A percentile compares a stretch with the other conserved stretches of the same genome.
phyloP scores from a whole-genome alignment of 2,113 vertebrate species.

The Ceuthmochares aereus region DNA sequence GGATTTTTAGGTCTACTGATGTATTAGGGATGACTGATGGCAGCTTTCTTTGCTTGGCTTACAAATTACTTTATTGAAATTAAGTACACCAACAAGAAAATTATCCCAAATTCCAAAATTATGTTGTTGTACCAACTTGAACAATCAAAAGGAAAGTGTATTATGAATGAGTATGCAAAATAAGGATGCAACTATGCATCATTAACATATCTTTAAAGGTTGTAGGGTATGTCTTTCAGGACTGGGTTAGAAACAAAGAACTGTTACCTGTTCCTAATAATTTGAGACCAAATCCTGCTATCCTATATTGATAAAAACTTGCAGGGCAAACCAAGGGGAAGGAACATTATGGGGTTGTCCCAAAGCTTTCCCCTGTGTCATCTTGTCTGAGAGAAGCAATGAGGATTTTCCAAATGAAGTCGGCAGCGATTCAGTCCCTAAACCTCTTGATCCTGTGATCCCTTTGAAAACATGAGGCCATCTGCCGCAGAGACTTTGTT shows the following conservation, averaged over 20 bases:
- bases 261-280: background rate
- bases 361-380: background rate
- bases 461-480: background rate
- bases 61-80: background rate
- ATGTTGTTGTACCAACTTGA: background rate
- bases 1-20: constrained; percentile 6
- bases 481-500: background rate
- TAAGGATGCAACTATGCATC: background rate
- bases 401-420: background rate
- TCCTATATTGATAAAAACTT: background rate
- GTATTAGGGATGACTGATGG: background rate
- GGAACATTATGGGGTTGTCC: background rate
- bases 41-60: background rate
- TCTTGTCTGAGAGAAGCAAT: background rate
- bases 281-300: background rate
- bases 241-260: background rate
- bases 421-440: background rate
- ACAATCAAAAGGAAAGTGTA: background rate
- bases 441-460: constrained; percentile 5
- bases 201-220: background rate
- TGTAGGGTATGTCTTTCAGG: background rate
- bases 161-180: background rate
- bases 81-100: background rate
- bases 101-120: background rate
- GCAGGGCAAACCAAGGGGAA: background rate